phyloP scores from a whole-genome alignment of 2,888 invertebrate genomes.

The Trisateles emortualis region DNA sequence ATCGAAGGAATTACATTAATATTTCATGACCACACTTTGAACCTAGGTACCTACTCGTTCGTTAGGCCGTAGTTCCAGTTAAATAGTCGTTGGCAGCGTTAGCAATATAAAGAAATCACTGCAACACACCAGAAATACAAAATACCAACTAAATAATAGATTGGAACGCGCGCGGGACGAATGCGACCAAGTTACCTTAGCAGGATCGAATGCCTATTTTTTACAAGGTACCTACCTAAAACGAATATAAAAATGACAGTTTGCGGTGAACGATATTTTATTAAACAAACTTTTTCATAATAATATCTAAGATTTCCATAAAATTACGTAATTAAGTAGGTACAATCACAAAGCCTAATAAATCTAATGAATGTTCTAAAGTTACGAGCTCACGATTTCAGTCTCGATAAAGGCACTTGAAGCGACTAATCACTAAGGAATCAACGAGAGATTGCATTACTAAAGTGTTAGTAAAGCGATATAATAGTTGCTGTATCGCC shows the following conservation, averaged over 20 bases:
- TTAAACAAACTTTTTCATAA: background rate
- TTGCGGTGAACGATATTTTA: slow-evolving; percentile 1
- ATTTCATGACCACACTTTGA: background rate
- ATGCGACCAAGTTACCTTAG: too few relatives aligned
- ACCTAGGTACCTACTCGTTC: too few relatives aligned
- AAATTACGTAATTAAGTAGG: slow-evolving; percentile 1
- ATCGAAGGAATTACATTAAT: background rate
- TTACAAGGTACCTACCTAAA: too few relatives aligned
- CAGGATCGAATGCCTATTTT: too few relatives aligned
- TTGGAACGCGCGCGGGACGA: too few relatives aligned
- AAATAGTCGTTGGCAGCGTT: too few relatives aligned
- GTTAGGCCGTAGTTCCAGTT: too few relatives aligned
- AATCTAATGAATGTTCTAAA: background rate
- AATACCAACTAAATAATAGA: too few relatives aligned
- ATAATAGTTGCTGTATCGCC: slow-evolving; percentile 35
- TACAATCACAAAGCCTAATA: slow-evolving; percentile 1
- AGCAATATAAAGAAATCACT: too few relatives aligned
- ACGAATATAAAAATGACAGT: background rate
- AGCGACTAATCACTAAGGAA: slow-evolving; percentile 39
- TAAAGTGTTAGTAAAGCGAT: slow-evolving; percentile 30
- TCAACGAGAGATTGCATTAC: slow-evolving; percentile 40
- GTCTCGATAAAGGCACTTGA: slow-evolving; percentile 30
- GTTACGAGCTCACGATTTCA: slow-evolving; percentile 17
- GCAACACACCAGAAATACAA: too few relatives aligned
- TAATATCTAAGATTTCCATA: background rate